phyloP scores from a whole-genome alignment of 2,888 invertebrate species.

The Escarpia spicata region DNA sequence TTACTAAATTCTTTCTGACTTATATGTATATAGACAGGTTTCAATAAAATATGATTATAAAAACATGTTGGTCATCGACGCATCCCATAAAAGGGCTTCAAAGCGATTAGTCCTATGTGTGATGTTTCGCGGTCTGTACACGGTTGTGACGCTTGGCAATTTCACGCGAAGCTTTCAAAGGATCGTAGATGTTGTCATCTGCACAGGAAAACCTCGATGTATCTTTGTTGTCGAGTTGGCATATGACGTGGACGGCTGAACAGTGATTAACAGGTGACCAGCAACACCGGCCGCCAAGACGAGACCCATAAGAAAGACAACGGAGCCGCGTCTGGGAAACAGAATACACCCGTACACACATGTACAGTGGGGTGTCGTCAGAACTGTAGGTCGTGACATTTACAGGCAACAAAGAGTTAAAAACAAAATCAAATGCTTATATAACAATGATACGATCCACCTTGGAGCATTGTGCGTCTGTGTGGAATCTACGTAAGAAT shows the following conservation, averaged over 20 bases:
- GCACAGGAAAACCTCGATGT: neutral
- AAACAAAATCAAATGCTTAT: too few relatives aligned
- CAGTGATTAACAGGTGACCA: neutral
- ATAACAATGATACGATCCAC: too few relatives aligned
- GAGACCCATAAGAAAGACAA: neutral
- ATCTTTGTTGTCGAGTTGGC: conserved; percentile 1
- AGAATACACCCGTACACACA: neutral
- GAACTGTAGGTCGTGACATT: too few relatives aligned
- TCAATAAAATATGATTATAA: too few relatives aligned
- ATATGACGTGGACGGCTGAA: neutral
- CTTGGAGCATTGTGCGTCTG: too few relatives aligned
- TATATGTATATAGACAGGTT: too few relatives aligned
- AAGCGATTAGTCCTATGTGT: neutral
- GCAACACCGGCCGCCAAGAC: neutral
- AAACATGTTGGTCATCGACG: too few relatives aligned
- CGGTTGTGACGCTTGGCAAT: neutral
- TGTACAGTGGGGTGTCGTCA: too few relatives aligned
- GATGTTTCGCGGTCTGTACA: neutral
- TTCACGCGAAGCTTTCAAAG: neutral
- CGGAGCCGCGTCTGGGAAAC: neutral
- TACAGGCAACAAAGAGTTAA: too few relatives aligned
- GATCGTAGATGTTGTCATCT: neutral
- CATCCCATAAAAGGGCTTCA: too few relatives aligned
- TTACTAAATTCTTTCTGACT: too few relatives aligned
- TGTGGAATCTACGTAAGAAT: too few relatives aligned